Evolutionary conservation across 2,888 invertebrate species (phyloP).

Genomic region (Poecilus cupreus): DNA sequence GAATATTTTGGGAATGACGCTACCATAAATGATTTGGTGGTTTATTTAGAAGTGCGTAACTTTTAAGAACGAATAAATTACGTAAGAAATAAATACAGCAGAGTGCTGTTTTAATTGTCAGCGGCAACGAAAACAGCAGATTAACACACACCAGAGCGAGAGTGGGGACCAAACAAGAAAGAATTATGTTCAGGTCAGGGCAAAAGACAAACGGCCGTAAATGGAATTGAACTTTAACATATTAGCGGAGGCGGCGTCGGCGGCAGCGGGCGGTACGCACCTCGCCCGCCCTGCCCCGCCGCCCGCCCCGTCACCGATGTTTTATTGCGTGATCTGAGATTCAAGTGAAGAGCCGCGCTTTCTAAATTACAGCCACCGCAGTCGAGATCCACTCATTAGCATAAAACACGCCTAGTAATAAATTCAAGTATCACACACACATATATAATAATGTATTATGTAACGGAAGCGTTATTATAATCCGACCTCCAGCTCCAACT

Average conservation of each 20-base stretch:
- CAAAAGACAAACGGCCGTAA: slow-evolving; percentile 58
- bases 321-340: slow-evolving; percentile 67
- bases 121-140: slow-evolving; percentile 41
- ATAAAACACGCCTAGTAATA: slow-evolving; percentile 65
- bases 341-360: slow-evolving; percentile 63
- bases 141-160: slow-evolving; percentile 29
- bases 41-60: background rate
- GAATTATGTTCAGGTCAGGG: slow-evolving; percentile 58
- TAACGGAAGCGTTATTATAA: slow-evolving; percentile 43
- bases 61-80: slow-evolving; percentile 34
- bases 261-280: background rate
- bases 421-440: slow-evolving; percentile 61
- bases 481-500: background rate
- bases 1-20: background rate
- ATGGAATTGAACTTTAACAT: slow-evolving; percentile 60
- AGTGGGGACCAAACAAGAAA: slow-evolving; percentile 50
- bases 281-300: background rate
- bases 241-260: slow-evolving; percentile 48
- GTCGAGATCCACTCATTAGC: slow-evolving; percentile 67
- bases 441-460: slow-evolving; percentile 53
- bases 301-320: slow-evolving; percentile 63
- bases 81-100: slow-evolving; percentile 59
- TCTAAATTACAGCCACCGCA: slow-evolving; percentile 68
- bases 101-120: slow-evolving; percentile 38
- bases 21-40: background rate